phyloP scores from a whole-genome alignment of 1,140 invertebrate genomes.

The Thaumatotibia leucotreta region DNA sequence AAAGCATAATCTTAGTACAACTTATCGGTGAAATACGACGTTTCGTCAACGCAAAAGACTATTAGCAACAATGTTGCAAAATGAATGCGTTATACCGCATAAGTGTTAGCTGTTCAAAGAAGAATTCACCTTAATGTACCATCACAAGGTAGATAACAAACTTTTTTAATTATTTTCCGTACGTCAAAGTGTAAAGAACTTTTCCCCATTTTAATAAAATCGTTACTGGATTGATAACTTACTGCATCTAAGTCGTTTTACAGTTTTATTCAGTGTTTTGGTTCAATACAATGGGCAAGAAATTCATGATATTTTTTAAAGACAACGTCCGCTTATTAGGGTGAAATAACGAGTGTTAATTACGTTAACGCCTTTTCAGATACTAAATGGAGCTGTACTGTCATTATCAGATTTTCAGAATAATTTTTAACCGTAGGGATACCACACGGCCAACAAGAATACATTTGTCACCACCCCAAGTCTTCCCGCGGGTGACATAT shows the following conservation, averaged over 20 bases:
- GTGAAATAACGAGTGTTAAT: neutral
- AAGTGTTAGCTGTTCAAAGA: neutral
- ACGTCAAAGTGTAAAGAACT: neutral
- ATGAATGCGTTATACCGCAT: neutral
- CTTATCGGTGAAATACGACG: neutral
- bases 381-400: no score
- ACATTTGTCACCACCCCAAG: no score
- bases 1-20: neutral
- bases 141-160: neutral
- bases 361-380: neutral
- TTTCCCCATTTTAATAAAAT: neutral
- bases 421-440: no score
- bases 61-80: neutral
- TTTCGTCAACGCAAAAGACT: neutral
- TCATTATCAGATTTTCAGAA: no score
- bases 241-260: neutral
- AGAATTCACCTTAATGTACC: neutral
- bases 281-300: neutral
- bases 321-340: neutral
- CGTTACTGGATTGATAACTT: neutral
- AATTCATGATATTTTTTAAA: neutral
- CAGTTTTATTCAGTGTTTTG: neutral
- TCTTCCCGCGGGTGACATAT: no score
- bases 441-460: no score
- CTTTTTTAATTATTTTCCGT: neutral